Base-by-base conservation (phyloP, 2,797 vertebrate species). In the Poeciliopsis presidionis region DNA sequence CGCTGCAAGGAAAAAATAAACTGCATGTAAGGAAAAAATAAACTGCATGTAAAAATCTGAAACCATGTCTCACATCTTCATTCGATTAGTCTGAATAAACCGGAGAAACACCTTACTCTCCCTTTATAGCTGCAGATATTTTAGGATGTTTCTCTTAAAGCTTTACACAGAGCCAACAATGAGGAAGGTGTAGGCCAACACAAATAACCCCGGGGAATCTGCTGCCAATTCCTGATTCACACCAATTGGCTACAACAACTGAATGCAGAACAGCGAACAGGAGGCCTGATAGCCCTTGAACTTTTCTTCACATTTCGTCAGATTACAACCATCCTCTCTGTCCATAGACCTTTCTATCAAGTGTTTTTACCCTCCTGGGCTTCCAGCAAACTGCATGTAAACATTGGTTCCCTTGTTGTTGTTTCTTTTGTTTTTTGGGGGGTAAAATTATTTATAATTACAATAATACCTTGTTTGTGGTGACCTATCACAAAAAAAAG, bases 391-490 rank as follows among this genome's bases (percentile, higher is more conserved):
- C 63, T 65, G 36, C 7, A 33, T 20, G 18, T 22, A 22, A 65
- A 39, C 8, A 16, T 16, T 36, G 22, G 63, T 39, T 65, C 3
- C 11, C 63, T 22, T 9, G 61, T 7, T 51, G 7, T 22, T 39
- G 9, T 16, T 20, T 49, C 11, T 57, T n/a, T 5, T 28, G 9
- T 41, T 41, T 41, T 41, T 41, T 7, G 39, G 39, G 39, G 39
- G 39, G 25, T 22, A n/a, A 57, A n/a, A 28, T 13, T n/a, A 57
- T 28, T 5, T 1, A n/a, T 49, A 49, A 20, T 33, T 61, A 33
- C 73, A 75, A 39, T 74, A 45, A 36, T 41, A 53, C 22, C 36
- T 71, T 78, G 72, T 22, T 84, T 85, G 57, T 74, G 72, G 86
- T 53, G 84, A 53, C 82, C 78, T 70, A 73, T 78, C 16, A 14